Conservation (phyloP, 2,797 vertebrate genomes). For the Adelosebastes latens region DNA sequence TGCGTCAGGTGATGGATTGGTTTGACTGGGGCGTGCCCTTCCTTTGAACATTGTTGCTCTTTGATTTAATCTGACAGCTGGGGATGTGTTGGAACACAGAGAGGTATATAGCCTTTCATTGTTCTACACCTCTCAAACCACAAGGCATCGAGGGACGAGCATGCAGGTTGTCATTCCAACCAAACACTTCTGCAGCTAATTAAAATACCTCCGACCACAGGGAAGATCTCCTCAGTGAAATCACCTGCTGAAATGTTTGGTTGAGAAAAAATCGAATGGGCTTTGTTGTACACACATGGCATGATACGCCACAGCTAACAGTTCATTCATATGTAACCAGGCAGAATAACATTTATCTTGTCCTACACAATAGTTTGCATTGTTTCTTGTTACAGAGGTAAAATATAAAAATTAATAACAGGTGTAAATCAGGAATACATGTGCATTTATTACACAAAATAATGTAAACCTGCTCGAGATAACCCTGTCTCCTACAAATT, state of each 20-base stretch:
- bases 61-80: slow-evolving; percentile 60
- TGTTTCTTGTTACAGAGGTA: neutral
- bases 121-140: slow-evolving; percentile 44
- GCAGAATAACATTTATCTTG: neutral
- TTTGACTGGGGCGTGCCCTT: slow-evolving; percentile 58
- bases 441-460: neutral
- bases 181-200: slow-evolving; percentile 48
- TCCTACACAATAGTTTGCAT: neutral
- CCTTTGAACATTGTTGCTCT: slow-evolving; percentile 54
- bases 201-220: slow-evolving; percentile 43
- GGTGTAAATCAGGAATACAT: neutral
- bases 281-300: slow-evolving; percentile 5
- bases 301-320: neutral
- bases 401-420: neutral
- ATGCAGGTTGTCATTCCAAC: slow-evolving; percentile 34
- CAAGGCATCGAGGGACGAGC: slow-evolving; percentile 12
- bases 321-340: neutral
- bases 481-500: neutral
- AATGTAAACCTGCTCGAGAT: neutral
- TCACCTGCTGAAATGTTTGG: slow-evolving; percentile 28
- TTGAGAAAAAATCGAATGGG: slow-evolving; percentile 1
- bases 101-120: slow-evolving; percentile 38
- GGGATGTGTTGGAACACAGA: slow-evolving; percentile 48
- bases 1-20: slow-evolving; percentile 63
- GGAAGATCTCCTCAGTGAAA: slow-evolving; percentile 19